Evolutionary conservation across 2,888 invertebrate genomes (phyloP).

Genomic region (Hemaris fuciformis): DNA sequence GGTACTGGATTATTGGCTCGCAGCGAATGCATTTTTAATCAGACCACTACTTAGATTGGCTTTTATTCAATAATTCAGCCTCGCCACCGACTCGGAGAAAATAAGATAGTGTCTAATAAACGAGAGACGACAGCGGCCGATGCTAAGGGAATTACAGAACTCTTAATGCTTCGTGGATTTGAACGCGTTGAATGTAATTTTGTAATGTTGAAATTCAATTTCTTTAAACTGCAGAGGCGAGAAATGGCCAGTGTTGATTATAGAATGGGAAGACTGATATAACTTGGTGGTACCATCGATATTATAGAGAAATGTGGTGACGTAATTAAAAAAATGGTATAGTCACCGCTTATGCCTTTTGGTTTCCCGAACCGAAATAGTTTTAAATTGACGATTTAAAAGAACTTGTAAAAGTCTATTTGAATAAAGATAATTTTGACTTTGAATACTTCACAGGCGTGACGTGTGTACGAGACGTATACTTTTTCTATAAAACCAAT

Average conservation of each 20-base stretch:
- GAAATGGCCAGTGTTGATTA: not conserved
- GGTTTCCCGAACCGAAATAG: no score
- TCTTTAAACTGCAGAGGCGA: not conserved
- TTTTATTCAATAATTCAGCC: slow-evolving; percentile 5
- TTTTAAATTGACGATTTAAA: no score
- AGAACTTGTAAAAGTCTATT: no score
- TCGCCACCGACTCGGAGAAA: not conserved
- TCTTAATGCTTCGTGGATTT: not conserved
- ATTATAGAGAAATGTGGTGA: no score
- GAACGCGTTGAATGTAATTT: slow-evolving; percentile 8
- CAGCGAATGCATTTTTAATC: slow-evolving; percentile 7
- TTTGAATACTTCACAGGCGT: no score
- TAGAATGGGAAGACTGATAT: not conserved
- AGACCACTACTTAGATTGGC: slow-evolving; percentile 9
- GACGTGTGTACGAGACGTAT: no score
- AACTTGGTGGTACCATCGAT: not conserved
- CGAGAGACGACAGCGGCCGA: not conserved
- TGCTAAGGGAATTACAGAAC: slow-evolving; percentile 1
- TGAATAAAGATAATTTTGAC: no score
- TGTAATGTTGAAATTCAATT: not conserved
- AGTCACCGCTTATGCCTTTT: no score
- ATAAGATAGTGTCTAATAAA: slow-evolving; percentile 6
- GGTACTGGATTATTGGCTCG: not conserved
- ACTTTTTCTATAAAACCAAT: no score
- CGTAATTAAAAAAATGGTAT: no score